A percentile compares a stretch with the other conserved stretches of the same genome.
phyloP scores from a whole-genome alignment of 1,140 invertebrate genomes.

The Listronotus oregonensis region DNA sequence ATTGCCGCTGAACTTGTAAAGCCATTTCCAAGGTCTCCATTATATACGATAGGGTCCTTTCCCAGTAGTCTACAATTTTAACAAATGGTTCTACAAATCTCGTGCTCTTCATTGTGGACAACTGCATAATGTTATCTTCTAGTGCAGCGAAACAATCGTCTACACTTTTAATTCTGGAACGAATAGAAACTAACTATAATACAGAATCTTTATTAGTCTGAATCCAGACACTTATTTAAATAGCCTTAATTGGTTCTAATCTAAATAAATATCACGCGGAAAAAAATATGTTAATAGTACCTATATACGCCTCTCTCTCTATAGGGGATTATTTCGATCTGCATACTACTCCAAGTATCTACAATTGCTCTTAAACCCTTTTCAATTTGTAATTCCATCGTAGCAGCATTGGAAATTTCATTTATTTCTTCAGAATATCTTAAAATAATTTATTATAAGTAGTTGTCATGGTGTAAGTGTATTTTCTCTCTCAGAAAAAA shows the following conservation, averaged over 20 bases:
- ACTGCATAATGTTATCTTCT: constrained; percentile 74
- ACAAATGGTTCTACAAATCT: constrained; percentile 84
- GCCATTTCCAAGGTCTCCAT: constrained; percentile 78
- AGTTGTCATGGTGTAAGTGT: too few species aligned
- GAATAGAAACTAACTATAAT: too few species aligned
- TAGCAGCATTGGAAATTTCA: constrained; percentile 81
- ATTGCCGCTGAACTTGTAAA: constrained; percentile 77
- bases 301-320: constrained; percentile 67
- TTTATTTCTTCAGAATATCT: constrained; percentile 77
- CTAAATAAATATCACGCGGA: too few species aligned
- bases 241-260: too few species aligned
- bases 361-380: constrained; percentile 73
- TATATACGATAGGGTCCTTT: constrained; percentile 76
- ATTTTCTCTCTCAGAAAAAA: too few species aligned
- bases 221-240: too few species aligned
- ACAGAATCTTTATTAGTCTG: too few species aligned
- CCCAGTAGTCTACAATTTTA: constrained; percentile 80
- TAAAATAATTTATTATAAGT: neutral
- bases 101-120: constrained; percentile 84
- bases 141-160: constrained; percentile 75
- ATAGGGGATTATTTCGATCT: constrained; percentile 72
- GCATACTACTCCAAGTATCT: constrained; percentile 71
- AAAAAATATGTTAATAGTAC: too few species aligned
- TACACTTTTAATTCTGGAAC: constrained; percentile 65
- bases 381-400: constrained; percentile 84